Conservation (phyloP, 2,888 invertebrate genomes). For the Trichopoda pennipes region DNA sequence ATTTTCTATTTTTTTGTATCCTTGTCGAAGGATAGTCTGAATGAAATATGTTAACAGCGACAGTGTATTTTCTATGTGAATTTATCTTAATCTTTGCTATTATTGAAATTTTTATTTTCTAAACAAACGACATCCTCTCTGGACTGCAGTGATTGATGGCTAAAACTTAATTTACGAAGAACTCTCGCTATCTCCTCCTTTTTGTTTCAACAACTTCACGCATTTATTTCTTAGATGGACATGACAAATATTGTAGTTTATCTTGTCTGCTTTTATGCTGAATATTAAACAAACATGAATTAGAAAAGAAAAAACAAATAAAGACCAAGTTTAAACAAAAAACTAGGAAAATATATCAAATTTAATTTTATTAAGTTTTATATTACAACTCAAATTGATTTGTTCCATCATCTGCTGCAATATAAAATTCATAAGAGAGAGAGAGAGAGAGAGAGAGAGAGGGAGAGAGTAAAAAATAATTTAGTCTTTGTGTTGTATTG, state of each 20-base stretch:
- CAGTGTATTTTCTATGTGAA: too few relatives aligned
- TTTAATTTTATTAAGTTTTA: slow-evolving; percentile 42
- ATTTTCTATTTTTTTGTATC: too few relatives aligned
- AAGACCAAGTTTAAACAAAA: background rate
- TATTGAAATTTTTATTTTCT: slow-evolving; percentile 9
- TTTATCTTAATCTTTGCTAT: background rate
- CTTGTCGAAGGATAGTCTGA: too few relatives aligned
- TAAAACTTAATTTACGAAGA: slow-evolving; percentile 51
- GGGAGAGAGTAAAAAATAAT: slow-evolving; percentile 28
- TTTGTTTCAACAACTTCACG: background rate
- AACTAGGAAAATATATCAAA: slow-evolving; percentile 33
- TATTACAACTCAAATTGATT: slow-evolving; percentile 45
- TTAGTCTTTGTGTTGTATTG: slow-evolving; percentile 18
- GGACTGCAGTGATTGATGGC: slow-evolving; percentile 45
- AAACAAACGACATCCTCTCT: slow-evolving; percentile 27
- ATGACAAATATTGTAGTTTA: slow-evolving; percentile 34
- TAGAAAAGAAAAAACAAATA: background rate
- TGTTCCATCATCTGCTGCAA: slow-evolving; percentile 16
- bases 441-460: too few relatives aligned
- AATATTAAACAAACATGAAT: too few relatives aligned
- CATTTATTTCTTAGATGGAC: slow-evolving; percentile 20
- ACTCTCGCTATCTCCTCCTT: background rate
- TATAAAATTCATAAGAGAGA: slow-evolving; percentile 13
- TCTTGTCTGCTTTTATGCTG: slow-evolving; percentile 13
- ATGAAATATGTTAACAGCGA: too few relatives aligned